Conservation (phyloP, 2,797 vertebrate species). For the Geotrypetes seraphini region DNA sequence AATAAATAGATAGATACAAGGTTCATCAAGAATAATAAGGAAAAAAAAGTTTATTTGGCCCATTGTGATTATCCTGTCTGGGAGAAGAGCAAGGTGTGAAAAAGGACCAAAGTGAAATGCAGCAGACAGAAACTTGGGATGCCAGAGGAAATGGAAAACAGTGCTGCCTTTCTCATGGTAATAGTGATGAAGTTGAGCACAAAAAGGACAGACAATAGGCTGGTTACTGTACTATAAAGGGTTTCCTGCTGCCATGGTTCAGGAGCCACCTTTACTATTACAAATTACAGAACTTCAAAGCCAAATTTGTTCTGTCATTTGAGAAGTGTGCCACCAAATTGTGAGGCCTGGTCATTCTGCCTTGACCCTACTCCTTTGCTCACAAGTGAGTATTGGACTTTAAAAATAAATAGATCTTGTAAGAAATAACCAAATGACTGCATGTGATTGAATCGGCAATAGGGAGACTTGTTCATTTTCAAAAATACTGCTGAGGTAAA, state of each 20-base stretch:
- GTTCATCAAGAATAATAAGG: no score
- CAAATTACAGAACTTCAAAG: slow-evolving; percentile 16
- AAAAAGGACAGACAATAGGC: slow-evolving; percentile 11
- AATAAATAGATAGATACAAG: no score
- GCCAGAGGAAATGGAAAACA: slow-evolving; percentile 9
- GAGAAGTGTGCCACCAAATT: neutral
- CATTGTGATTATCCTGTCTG: slow-evolving; percentile 24
- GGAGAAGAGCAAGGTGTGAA: slow-evolving; percentile 13
- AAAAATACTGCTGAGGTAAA: no score
- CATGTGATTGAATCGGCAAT: no score
- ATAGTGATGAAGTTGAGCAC: slow-evolving; percentile 13
- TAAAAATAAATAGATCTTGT: no score
- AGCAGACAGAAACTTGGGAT: slow-evolving; percentile 18
- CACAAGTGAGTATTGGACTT: no score
- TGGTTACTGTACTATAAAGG: slow-evolving; percentile 34
- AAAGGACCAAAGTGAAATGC: slow-evolving; percentile 26
- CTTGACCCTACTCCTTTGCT: no score
- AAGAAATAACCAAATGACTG: no score
- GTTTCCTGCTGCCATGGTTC: slow-evolving; percentile 19
- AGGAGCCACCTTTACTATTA: neutral
- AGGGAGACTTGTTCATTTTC: no score
- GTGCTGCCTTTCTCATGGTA: slow-evolving; percentile 26
- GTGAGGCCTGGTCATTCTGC: no score
- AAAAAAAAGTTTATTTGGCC: slow-evolving; percentile 8
- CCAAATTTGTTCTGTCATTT: neutral